Base-by-base conservation (phyloP, 2,888 invertebrate species). In the Chaitophorus viminalis region DNA sequence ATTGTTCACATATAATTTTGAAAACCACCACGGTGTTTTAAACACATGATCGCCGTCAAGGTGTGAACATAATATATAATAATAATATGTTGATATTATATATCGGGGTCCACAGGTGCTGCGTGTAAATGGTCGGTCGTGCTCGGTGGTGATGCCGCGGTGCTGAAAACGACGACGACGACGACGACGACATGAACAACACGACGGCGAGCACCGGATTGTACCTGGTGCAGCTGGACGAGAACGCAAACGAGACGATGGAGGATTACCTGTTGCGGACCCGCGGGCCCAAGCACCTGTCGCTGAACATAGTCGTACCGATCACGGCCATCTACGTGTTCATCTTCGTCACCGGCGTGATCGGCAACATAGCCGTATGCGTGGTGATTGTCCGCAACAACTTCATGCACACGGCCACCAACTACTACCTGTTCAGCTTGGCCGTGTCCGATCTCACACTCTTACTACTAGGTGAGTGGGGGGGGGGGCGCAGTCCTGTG, bases 351-450 rank as follows among this genome's bases (percentile, higher is more conserved):
- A 95, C 96, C 0, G 97, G 97, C 0, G 93, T 97, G 65, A 92
- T 95, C 78, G 98, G 98, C 5, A 98, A 98, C 91, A 92, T 95
- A 46, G 94, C 95, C 6, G 97, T 97, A 14, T 97, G 97, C 91
- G 93, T 95, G 74, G 97, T 98, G 25, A 97, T 98, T 84, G 93
- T 95, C 17, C 93, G 94, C 60, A 96, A 97, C 91, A 93, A 94
- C 0, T 94, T 95, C 14, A 95, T 98, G 95, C 97, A 96, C 90
- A 96, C 97, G 0, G 95, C 97, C 0, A 98, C 98, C 0, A 98
- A 98, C 91, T 98, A 96, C 91, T 98, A 98, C 91, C 93, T 98
- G 79, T 96, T 97, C 92, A 97, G 96, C 91, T 92, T 97, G 92
- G 96, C 98, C 31, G 92, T 97, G 29, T 97, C 97, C 33, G 98